Percentiles rank a stretch among this genome's conserved stretches.
Conservation (phyloP, 2,113 vertebrate species). For the Chaetodon auriga region DNA sequence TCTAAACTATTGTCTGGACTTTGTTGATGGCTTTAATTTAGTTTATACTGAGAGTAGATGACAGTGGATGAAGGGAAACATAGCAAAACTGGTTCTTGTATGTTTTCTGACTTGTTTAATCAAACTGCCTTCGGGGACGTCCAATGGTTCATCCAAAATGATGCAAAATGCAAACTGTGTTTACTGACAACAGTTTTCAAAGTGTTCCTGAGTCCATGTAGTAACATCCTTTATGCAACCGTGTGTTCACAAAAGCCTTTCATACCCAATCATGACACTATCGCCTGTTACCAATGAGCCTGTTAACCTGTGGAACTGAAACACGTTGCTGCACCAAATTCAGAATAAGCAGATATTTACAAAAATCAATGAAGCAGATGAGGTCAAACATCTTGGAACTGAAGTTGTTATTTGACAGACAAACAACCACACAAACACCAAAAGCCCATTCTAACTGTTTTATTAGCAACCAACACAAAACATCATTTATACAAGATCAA, state of each 20-base stretch:
- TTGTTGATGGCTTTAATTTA: background rate
- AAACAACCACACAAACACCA: constrained; percentile 29
- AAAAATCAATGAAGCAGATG: too few relatives aligned
- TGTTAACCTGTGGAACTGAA: too few relatives aligned
- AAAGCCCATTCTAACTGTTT: constrained; percentile 27
- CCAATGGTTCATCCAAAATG: background rate
- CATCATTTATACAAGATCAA: constrained; percentile 34
- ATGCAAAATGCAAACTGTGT: too few relatives aligned
- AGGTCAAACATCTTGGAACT: too few relatives aligned
- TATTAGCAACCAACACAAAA: constrained; percentile 59
- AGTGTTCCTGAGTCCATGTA: too few relatives aligned
- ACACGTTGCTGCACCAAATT: too few relatives aligned
- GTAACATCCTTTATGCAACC: too few relatives aligned
- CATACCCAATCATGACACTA: too few relatives aligned
- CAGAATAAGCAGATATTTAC: too few relatives aligned
- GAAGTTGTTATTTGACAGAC: background rate
- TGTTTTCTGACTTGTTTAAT: background rate
- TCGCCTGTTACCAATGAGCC: too few relatives aligned
- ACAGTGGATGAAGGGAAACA: background rate
- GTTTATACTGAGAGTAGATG: background rate
- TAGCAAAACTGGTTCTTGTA: background rate
- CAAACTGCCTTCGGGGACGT: background rate
- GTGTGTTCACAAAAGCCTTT: too few relatives aligned
- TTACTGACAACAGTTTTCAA: too few relatives aligned
- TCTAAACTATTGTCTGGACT: background rate